These are phyloP conservation scores for Lomographa bimaculata DNA, from an alignment of 2,888 invertebrate species.

Conservation along the genomic window DNA sequence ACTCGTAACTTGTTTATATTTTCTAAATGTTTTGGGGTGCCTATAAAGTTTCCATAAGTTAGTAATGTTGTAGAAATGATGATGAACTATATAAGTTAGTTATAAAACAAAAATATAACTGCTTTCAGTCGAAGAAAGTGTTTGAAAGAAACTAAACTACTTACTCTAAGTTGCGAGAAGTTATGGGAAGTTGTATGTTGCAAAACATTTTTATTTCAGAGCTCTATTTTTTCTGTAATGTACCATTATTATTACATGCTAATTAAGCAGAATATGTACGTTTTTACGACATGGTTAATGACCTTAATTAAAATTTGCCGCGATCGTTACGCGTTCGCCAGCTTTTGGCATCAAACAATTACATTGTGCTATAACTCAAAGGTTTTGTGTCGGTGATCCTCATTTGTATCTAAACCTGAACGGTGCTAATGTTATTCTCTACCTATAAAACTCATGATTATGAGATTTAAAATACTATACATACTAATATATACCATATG, in stretches of 20 bases:
- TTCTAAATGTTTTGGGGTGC: slow-evolving; percentile 8
- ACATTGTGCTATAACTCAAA: slow-evolving; percentile 31
- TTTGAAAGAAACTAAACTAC: slow-evolving; percentile 14
- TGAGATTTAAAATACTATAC: too few relatives aligned
- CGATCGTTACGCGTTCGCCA: slow-evolving; percentile 31
- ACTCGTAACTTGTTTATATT: slow-evolving; percentile 29
- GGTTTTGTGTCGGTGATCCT: slow-evolving; percentile 22
- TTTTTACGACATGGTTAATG: slow-evolving; percentile 35
- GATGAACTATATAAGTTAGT: slow-evolving; percentile 7
- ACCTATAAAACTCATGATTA: not conserved
- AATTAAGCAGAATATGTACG: slow-evolving; percentile 24
- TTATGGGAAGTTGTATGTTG: slow-evolving; percentile 9
- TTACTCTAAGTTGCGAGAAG: slow-evolving; percentile 10
- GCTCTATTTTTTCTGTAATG: not conserved
- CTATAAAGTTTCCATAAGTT: slow-evolving; percentile 1
- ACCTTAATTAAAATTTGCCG: slow-evolving; percentile 32
- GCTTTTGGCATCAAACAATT: slow-evolving; percentile 34
- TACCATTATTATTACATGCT: slow-evolving; percentile 17
- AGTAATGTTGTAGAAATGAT: slow-evolving; percentile 6
- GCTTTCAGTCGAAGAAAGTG: slow-evolving; percentile 5
- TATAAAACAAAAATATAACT: slow-evolving; percentile 14
- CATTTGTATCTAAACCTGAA: slow-evolving; percentile 15
- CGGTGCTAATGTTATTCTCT: slow-evolving; percentile 10
- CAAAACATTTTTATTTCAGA: slow-evolving; percentile 4
- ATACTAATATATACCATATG: too few relatives aligned